Conservation (phyloP, 2,113 vertebrate species). For the Isichthys henryi region DNA sequence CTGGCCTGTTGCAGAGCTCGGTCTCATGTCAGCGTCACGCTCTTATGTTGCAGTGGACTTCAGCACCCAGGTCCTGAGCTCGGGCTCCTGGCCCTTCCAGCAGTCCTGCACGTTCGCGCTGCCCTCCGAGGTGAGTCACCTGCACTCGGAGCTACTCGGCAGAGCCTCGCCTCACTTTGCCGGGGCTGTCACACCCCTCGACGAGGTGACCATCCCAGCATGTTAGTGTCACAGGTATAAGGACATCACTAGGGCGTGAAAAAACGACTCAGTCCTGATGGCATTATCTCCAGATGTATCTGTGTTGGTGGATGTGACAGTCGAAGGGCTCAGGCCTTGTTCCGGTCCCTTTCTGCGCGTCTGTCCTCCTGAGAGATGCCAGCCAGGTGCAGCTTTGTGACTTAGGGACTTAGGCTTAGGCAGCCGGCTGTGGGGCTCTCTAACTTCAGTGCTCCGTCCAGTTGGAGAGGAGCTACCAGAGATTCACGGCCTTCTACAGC, state of each 20-base stretch:
- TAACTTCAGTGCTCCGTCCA: slow-evolving; percentile 31
- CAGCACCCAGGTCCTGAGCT: slow-evolving; percentile 95
- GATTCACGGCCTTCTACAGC: slow-evolving; percentile 96
- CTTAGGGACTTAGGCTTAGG: neutral
- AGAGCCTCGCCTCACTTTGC: neutral
- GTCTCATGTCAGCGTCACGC: neutral
- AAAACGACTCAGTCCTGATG: too few species aligned
- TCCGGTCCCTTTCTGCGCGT: neutral
- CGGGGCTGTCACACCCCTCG: neutral
- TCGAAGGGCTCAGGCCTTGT: neutral
- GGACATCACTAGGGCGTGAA: too few species aligned
- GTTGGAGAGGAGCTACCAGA: slow-evolving; percentile 87
- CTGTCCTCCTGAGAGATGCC: neutral
- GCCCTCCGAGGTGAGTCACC: slow-evolving; percentile 37
- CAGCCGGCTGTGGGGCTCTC: neutral
- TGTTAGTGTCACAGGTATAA: neutral
- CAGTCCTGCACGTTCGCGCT: slow-evolving; percentile 92
- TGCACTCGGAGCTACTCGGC: neutral
- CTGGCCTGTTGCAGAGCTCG: neutral
- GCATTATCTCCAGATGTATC: neutral
- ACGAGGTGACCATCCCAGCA: neutral
- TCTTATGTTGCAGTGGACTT: slow-evolving; percentile 81
- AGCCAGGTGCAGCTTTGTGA: neutral
- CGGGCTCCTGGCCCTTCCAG: slow-evolving; percentile 96
- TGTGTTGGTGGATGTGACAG: neutral